These are phyloP conservation scores for Phengaris arion DNA, from an alignment of 2,888 invertebrate species.

Conservation along the genomic window DNA sequence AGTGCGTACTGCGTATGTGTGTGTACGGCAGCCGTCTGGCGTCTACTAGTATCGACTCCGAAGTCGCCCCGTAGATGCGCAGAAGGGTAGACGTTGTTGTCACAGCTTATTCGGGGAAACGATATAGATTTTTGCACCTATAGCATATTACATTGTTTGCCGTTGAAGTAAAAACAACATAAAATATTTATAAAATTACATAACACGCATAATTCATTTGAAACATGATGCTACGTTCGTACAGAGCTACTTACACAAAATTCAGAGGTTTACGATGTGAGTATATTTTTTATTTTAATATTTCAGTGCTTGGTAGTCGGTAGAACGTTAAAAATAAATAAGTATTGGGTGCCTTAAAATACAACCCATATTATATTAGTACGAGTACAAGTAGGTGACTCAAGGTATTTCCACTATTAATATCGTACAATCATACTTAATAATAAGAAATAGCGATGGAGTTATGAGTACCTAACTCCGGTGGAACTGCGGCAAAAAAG, in stretches of 20 bases:
- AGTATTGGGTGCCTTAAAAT: too few relatives aligned
- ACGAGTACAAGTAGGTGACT: too few relatives aligned
- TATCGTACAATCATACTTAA: too few relatives aligned
- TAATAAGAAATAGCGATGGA: too few relatives aligned
- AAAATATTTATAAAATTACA: neutral
- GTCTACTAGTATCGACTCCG: neutral
- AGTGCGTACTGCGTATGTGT: neutral
- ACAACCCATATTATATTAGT: too few relatives aligned
- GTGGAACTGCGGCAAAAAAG: too few relatives aligned
- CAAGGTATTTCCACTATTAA: too few relatives aligned
- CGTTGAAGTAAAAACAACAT: neutral
- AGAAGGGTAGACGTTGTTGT: neutral
- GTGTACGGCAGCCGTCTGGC: neutral
- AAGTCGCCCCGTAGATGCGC: slow-evolving; percentile 6
- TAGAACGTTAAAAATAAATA: too few relatives aligned
- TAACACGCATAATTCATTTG: neutral
- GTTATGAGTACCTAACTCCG: too few relatives aligned
- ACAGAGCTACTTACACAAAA: slow-evolving; percentile 14
- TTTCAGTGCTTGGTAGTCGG: too few relatives aligned
- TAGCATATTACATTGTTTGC: slow-evolving; percentile 5
- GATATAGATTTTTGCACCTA: neutral
- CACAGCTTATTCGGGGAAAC: neutral
- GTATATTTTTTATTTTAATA: neutral
- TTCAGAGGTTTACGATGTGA: neutral
- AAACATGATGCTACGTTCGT: slow-evolving; percentile 5